Evolutionary conservation across 2,888 invertebrate genomes (phyloP), one percentile per base, ranked within the genome.

Genomic region (Platycnemis pennipes): DNA sequence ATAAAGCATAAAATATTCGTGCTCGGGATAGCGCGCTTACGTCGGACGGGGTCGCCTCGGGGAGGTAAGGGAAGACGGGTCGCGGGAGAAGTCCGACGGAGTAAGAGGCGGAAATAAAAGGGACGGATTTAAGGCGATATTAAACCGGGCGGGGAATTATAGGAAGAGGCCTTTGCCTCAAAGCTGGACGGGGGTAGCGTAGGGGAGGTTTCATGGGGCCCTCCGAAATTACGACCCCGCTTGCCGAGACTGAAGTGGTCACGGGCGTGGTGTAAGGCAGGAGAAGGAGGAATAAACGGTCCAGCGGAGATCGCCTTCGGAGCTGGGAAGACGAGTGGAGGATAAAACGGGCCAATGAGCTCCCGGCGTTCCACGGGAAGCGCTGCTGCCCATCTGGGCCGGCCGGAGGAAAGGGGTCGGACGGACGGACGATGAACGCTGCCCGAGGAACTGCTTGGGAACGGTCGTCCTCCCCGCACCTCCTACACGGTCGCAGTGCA

Each of bases 101-200:
- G 3, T 19, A 26, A 26, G 26, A 19, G 26, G 63, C 5, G n/a
- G 37, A 77, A 37, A 77, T 31, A 77, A 77, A 77, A 77, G 77
- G 31, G 37, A 77, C 11, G 77, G 77, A 37, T 77, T 77, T 31
- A 77, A 37, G 77, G 26, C 77, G 77, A 77, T 77, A 77, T 77
- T 77, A 77, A 77, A 37, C 31, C 11, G 37, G 77, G 31, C 77
- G 77, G 77, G 37, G 77, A 77, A 77, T 77, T 77, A 77, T 77
- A 37, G 77, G 77, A 4, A 63, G 2, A 37, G 77, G 77, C 11
- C 31, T 13, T 13, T 8, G 77, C 77, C 37, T 8, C 31, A 37
- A 37, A 13, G 77, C 31, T 11, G 77, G 77, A 77, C 31, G 37
- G 37, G 77, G 77, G 63, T 5, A 26, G 77, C 11, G 69, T 8